Evolutionary conservation across 2,888 invertebrate species (phyloP).

Genomic region (Penaeus monodon): DNA sequence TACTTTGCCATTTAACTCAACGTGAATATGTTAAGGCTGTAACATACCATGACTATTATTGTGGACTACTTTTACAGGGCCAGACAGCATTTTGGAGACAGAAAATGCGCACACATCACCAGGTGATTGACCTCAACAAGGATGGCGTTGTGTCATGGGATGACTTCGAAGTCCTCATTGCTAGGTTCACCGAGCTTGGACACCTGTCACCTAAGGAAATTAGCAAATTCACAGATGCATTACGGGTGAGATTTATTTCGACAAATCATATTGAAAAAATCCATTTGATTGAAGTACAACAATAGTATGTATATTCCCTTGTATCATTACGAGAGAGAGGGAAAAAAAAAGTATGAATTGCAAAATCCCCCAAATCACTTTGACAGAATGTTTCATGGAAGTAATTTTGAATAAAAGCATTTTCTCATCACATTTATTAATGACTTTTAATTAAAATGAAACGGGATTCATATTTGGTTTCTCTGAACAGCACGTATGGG

Average conservation of each 20-base stretch:
- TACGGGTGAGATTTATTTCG: conserved; percentile 75
- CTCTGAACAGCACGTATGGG: conserved; percentile 79
- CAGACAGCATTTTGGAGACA: conserved; percentile 82
- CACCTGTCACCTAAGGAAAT: conserved; percentile 79
- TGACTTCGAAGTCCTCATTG: conserved; percentile 81
- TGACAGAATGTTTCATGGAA: too few species aligned
- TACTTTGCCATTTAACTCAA: too few species aligned
- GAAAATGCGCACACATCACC: conserved; percentile 88
- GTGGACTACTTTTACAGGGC: conserved; percentile 69
- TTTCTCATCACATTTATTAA: neutral
- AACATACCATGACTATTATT: too few species aligned
- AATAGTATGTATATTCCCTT: too few species aligned
- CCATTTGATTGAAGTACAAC: neutral
- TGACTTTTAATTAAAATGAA: neutral
- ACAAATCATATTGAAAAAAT: neutral
- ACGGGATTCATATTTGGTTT: neutral
- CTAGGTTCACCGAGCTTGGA: conserved; percentile 82
- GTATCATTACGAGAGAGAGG: too few species aligned
- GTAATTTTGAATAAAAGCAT: too few species aligned
- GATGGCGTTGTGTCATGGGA: conserved; percentile 87
- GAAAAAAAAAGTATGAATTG: too few species aligned
- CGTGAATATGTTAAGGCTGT: too few species aligned
- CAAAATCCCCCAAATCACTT: too few species aligned
- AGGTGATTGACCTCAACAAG: conserved; percentile 85
- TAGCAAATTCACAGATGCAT: conserved; percentile 79